These are phyloP conservation scores for Dermochelys coriacea DNA, from an alignment of 2,797 vertebrate species.

Conservation along the genomic window DNA sequence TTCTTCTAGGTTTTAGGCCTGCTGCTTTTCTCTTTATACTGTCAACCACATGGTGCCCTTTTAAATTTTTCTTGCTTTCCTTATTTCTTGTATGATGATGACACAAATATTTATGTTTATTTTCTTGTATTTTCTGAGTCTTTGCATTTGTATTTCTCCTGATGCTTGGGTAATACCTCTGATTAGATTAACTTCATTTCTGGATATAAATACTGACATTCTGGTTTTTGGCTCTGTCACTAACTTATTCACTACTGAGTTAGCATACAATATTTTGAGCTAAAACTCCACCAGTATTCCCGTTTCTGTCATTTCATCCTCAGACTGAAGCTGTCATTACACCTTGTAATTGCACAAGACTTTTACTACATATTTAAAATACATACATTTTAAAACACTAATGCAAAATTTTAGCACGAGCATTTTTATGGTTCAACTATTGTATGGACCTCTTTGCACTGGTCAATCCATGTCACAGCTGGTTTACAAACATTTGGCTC, in stretches of 20 bases:
- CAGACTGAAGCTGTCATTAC: not conserved
- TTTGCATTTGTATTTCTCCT: not conserved
- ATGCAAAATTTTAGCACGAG: not conserved
- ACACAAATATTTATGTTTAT: not conserved
- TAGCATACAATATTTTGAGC: not conserved
- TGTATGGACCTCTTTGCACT: not conserved
- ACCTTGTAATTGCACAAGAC: not conserved
- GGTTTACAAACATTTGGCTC: not conserved
- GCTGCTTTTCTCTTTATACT: not conserved
- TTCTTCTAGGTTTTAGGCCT: not conserved
- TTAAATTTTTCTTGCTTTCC: not conserved
- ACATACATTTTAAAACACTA: not conserved
- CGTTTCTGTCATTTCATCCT: not conserved
- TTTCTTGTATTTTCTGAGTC: not conserved
- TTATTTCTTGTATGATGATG: not conserved
- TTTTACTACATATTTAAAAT: not conserved
- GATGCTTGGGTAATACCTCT: not conserved
- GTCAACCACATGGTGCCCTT: not conserved
- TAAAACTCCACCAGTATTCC: not conserved
- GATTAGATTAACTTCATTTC: not conserved
- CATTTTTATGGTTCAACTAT: not conserved
- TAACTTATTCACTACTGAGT: not conserved
- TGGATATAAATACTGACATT: not conserved
- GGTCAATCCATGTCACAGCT: not conserved
- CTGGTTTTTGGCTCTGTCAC: not conserved